These are phyloP conservation scores for Nomada fucata DNA, from an alignment of 2,888 invertebrate genomes.

Conservation along the genomic window DNA sequence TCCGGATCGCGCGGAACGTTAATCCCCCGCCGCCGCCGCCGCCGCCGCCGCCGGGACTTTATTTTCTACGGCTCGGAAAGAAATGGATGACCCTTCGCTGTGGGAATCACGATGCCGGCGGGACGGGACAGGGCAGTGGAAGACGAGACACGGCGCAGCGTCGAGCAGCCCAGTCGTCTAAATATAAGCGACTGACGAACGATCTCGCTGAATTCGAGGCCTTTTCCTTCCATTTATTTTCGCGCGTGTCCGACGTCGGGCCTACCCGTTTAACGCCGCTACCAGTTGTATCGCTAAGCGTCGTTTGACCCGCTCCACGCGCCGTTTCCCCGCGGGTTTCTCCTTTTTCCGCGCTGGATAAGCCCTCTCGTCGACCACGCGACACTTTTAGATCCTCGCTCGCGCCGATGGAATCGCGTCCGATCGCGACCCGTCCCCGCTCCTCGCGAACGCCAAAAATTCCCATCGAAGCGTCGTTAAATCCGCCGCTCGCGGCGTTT, in stretches of 20 bases:
- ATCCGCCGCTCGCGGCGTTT: background rate
- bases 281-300: constrained; percentile 60
- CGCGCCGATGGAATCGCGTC: constrained; percentile 16
- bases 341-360: constrained; percentile 34
- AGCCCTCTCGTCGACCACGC: constrained; percentile 36
- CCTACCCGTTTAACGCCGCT: constrained; percentile 50
- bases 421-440: constrained; percentile 16
- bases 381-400: constrained; percentile 49
- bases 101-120: constrained; percentile 1
- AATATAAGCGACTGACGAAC: constrained; percentile 67
- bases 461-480: background rate
- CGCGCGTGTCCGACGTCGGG: constrained; percentile 48
- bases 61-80: background rate
- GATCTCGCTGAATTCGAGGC: constrained; percentile 68
- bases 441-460: background rate
- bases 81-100: constrained; percentile 6
- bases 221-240: constrained; percentile 61
- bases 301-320: constrained; percentile 63
- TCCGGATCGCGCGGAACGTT: constrained; percentile 28
- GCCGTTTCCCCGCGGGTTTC: constrained; percentile 48
- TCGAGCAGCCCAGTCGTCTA: constrained; percentile 51
- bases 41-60: background rate
- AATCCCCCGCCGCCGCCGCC: background rate
- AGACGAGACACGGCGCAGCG: background rate
- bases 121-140: background rate